Conservation (phyloP, 2,797 vertebrate species). For the Hafferia zeledoni region DNA sequence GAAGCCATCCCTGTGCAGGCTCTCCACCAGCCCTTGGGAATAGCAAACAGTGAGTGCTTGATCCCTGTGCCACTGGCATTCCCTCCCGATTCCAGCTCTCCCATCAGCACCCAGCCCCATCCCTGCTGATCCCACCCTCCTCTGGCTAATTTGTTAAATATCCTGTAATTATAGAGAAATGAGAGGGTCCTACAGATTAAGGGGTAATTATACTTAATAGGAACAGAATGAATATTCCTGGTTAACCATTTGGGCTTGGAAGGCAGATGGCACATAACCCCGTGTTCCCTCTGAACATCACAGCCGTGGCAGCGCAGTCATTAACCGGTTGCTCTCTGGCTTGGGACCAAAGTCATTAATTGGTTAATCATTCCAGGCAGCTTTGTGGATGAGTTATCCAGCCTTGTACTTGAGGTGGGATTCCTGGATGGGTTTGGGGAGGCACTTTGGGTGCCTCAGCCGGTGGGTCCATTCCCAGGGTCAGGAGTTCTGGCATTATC, state of each 20-base stretch:
- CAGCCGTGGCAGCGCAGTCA: neutral
- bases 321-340: conserved; percentile 63
- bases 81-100: neutral
- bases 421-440: rapidly evolving
- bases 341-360: neutral
- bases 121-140: neutral
- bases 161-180: conserved; percentile 76
- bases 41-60: rapidly evolving
- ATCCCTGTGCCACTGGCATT: rapidly evolving
- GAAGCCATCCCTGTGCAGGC: neutral
- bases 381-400: rapidly evolving
- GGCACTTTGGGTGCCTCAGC: rapidly evolving
- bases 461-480: rapidly evolving
- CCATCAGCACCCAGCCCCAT: neutral
- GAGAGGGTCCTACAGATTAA: conserved; percentile 71
- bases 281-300: conserved; percentile 45
- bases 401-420: rapidly evolving
- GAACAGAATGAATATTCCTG: conserved; percentile 77
- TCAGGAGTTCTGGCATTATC: neutral
- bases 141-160: conserved; percentile 63
- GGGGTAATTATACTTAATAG: conserved; percentile 79
- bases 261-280: conserved; percentile 66
- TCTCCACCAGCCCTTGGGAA: neutral
- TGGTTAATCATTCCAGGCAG: neutral
- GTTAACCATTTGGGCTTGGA: conserved; percentile 71